A percentile compares a stretch with the other conserved stretches of the same genome.
Conservation (phyloP, 2,797 vertebrate genomes). For the Glyptemys insculpta region DNA sequence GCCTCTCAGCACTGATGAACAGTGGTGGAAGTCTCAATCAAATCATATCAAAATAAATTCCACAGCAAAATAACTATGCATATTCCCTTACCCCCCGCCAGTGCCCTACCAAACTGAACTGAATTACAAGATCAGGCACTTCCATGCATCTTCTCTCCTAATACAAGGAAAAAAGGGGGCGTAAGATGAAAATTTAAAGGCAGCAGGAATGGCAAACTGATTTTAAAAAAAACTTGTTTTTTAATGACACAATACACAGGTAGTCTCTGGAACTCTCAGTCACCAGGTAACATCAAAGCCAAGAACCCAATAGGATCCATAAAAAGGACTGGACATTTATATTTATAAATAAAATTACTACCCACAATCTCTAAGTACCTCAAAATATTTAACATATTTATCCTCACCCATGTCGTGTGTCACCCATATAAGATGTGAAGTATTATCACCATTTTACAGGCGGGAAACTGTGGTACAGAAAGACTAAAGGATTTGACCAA, state of each 20-base stretch:
- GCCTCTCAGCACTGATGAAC: not conserved
- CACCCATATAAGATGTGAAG: not conserved
- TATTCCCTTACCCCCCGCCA: not conserved
- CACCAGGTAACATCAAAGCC: not conserved
- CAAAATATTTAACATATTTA: not conserved
- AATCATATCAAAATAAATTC: not conserved
- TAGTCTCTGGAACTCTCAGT: not conserved
- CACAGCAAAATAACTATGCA: not conserved
- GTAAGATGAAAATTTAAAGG: not conserved
- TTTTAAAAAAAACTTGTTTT: not conserved
- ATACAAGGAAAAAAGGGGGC: not conserved
- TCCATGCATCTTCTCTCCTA: not conserved
- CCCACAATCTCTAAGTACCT: rapidly evolving
- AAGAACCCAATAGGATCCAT: not conserved
- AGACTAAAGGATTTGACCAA: not conserved
- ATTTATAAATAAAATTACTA: not conserved
- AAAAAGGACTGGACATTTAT: not conserved
- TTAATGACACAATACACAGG: not conserved
- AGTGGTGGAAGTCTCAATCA: not conserved
- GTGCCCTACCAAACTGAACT: not conserved
- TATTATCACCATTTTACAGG: no score
- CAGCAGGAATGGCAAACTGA: not conserved
- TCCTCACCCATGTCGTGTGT: not conserved
- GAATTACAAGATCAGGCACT: not conserved
- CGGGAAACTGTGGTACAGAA: not conserved